Percentiles rank a stretch among this genome's conserved stretches.
These are phyloP conservation scores for Neodiprion fabricii DNA, from an alignment of 1,140 invertebrate species.

Conservation along the genomic window DNA sequence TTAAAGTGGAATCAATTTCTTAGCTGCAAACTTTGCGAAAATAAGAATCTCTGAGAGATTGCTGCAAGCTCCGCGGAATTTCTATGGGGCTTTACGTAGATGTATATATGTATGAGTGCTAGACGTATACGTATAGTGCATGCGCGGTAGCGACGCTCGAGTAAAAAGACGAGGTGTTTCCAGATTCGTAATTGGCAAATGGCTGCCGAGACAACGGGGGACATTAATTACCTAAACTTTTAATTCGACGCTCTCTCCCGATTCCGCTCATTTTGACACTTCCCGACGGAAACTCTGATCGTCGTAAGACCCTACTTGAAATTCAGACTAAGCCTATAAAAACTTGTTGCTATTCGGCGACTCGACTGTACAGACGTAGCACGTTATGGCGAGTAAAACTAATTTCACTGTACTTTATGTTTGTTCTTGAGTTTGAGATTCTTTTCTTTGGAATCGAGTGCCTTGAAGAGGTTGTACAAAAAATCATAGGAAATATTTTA, in stretches of 20 bases:
- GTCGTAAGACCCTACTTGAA: background rate
- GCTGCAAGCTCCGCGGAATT: background rate
- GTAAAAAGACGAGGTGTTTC: background rate
- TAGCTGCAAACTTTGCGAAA: background rate
- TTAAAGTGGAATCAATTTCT: slow-evolving; percentile 1
- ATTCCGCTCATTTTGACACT: background rate
- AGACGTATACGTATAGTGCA: background rate
- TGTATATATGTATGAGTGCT: no score
- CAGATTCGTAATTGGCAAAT: background rate
- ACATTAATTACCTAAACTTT: slow-evolving; percentile 3
- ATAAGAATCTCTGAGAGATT: slow-evolving; percentile 6
- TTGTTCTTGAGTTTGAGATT: no score
- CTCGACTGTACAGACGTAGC: no score
- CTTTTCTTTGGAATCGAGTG: no score
- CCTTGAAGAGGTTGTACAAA: no score
- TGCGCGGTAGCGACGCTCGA: background rate
- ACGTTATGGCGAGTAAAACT: no score
- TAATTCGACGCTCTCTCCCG: background rate
- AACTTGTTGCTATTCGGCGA: no score
- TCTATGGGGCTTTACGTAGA: background rate
- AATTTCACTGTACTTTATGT: no score
- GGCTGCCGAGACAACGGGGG: slow-evolving; percentile 1
- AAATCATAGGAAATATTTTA: no score
- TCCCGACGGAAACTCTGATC: background rate
- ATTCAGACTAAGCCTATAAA: background rate